phyloP scores from a whole-genome alignment of 2,888 invertebrate genomes.

The Eubasilissa splendida region DNA sequence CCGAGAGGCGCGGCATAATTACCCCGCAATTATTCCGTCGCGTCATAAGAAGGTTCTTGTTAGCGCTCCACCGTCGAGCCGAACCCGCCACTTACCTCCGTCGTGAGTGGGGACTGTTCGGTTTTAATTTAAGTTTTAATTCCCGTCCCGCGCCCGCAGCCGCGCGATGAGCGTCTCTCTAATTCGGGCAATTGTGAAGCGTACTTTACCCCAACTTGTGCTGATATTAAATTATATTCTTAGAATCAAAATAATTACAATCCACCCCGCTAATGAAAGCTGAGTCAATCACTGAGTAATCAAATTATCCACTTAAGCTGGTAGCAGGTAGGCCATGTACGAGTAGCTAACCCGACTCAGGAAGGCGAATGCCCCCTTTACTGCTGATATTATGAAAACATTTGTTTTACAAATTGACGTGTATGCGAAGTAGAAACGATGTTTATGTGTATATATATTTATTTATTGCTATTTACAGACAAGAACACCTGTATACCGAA shows the following conservation, averaged over 20 bases:
- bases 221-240: neutral
- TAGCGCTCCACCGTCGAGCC: slow-evolving; percentile 48
- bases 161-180: neutral
- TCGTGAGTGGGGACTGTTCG: slow-evolving; percentile 31
- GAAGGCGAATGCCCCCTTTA: too few relatives aligned
- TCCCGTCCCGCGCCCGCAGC: slow-evolving; percentile 9
- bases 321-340: too few relatives aligned
- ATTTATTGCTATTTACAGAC: too few relatives aligned
- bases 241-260: neutral
- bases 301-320: too few relatives aligned
- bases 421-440: too few relatives aligned
- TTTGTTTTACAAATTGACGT: too few relatives aligned
- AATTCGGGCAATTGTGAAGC: slow-evolving; percentile 11
- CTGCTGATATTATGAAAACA: too few relatives aligned
- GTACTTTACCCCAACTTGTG: neutral
- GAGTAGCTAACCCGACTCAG: too few relatives aligned
- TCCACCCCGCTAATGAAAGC: too few relatives aligned
- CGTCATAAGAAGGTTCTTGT: slow-evolving; percentile 55
- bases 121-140: slow-evolving; percentile 23
- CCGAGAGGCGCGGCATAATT: slow-evolving; percentile 44
- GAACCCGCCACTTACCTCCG: slow-evolving; percentile 52
- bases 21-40: slow-evolving; percentile 53
- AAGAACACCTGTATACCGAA: too few relatives aligned
- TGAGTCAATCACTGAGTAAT: too few relatives aligned
- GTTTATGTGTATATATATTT: too few relatives aligned